Conservation (phyloP, 2,888 invertebrate species). For the Flexamia atlantica region DNA sequence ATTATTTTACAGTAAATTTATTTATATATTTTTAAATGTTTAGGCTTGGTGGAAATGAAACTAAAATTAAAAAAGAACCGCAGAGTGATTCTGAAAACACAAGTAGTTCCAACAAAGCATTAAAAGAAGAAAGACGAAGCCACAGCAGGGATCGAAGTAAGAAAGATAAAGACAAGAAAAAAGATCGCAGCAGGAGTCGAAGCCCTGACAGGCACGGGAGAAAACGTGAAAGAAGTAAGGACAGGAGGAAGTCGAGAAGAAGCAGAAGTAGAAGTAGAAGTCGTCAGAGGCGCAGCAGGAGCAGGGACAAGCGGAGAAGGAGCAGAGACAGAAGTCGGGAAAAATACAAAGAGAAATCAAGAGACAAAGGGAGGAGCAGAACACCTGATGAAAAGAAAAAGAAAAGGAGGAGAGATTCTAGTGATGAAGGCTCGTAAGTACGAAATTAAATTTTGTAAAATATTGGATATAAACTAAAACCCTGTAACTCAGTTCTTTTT, state of each 20-base stretch:
- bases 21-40: background rate
- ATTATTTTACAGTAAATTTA: no score
- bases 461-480: no score
- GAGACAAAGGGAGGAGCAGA: constrained; percentile 61
- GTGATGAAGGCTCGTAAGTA: constrained; percentile 64
- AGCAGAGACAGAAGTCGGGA: constrained; percentile 69
- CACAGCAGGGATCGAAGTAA: constrained; percentile 64
- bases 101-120: constrained; percentile 67
- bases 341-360: constrained; percentile 67
- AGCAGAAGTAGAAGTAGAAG: constrained; percentile 67
- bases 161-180: constrained; percentile 68
- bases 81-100: constrained; percentile 70
- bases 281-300: constrained; percentile 70
- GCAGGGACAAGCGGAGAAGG: constrained; percentile 69
- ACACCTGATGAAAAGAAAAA: constrained; percentile 64
- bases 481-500: no score
- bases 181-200: constrained; percentile 71
- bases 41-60: constrained; percentile 15
- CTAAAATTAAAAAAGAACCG: constrained; percentile 63
- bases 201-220: constrained; percentile 69
- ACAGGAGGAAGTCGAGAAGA: constrained; percentile 69
- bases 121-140: constrained; percentile 67
- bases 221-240: constrained; percentile 68
- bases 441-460: background rate
- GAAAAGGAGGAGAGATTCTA: constrained; percentile 64